phyloP scores from a whole-genome alignment of 2,888 invertebrate species.

The Phytoseiulus persimilis region DNA sequence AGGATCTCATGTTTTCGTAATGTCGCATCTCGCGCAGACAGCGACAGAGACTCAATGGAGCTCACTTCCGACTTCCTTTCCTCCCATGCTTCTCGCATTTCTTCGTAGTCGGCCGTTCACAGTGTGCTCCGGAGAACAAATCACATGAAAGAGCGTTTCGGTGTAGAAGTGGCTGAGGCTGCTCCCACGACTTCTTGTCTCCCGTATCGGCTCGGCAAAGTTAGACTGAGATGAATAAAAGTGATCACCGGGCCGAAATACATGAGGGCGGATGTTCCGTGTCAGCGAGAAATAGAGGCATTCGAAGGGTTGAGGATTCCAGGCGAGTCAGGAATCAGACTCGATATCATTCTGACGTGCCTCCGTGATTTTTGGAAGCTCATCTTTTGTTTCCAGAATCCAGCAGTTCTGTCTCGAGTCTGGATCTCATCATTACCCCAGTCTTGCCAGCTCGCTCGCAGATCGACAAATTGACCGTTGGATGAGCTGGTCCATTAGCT shows the following conservation, averaged over 20 bases:
- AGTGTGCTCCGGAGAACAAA: neutral
- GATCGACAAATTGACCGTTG: neutral
- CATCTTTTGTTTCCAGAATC: neutral
- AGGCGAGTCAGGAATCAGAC: no score
- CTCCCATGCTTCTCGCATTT: neutral
- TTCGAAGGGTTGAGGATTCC: neutral
- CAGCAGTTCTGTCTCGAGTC: neutral
- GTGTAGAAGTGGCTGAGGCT: no score
- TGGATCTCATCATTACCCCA: neutral
- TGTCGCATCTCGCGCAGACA: neutral
- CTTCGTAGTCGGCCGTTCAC: neutral
- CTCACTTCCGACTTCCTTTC: neutral
- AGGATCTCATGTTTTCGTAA: neutral
- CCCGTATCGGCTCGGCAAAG: no score
- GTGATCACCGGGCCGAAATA: no score
- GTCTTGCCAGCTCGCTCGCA: neutral
- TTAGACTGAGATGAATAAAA: no score
- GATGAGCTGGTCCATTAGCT: neutral
- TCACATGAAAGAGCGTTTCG: neutral
- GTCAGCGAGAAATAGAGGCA: neutral
- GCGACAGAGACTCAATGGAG: neutral
- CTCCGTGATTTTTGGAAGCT: neutral
- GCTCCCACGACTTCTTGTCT: no score
- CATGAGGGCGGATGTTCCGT: no score
- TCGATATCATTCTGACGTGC: no score